A percentile compares a stretch with the other conserved stretches of the same genome.
Evolutionary conservation across 2,888 invertebrate species (phyloP).

Genomic region (Baronia brevicornis): DNA sequence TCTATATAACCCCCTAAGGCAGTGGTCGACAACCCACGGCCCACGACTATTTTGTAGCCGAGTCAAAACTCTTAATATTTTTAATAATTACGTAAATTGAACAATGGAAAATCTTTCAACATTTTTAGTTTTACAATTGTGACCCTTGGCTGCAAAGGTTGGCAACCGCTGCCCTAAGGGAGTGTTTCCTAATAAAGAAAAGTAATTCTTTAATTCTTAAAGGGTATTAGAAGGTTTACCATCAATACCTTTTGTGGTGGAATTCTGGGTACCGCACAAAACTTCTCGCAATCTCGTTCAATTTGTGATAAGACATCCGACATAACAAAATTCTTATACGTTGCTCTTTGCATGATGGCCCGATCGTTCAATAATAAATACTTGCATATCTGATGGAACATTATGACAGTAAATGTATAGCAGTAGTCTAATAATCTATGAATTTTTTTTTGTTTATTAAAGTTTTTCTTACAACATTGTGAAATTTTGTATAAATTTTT

Average conservation of each 20-base stretch:
- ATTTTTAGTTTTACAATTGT: too few species aligned
- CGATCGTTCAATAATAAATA: conserved; percentile 18
- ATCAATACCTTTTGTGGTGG: conserved; percentile 45
- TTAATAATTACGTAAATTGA: too few species aligned
- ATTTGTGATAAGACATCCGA: conserved; percentile 40
- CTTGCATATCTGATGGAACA: conserved; percentile 19
- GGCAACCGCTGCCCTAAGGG: too few species aligned
- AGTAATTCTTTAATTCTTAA: not conserved
- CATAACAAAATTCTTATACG: conserved; percentile 45
- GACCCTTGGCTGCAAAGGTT: too few species aligned
- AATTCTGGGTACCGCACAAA: conserved; percentile 40
- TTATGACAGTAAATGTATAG: conserved; percentile 1
- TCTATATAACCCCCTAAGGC: too few species aligned
- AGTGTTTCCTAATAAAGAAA: not conserved
- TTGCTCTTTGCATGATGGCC: conserved; percentile 20
- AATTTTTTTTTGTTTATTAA: too few species aligned
- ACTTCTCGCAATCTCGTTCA: conserved; percentile 46
- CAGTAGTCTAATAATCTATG: conserved; percentile 5
- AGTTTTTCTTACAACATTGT: not conserved
- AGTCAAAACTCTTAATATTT: too few species aligned
- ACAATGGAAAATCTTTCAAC: too few species aligned
- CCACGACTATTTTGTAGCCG: too few species aligned
- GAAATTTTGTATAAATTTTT: too few species aligned
- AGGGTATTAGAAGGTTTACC: not conserved
- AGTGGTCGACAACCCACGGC: too few species aligned